A percentile compares a stretch with the other conserved stretches of the same genome.
Conservation (phyloP, 2,113 vertebrate species). For the Herpetotheres cachinnans region DNA sequence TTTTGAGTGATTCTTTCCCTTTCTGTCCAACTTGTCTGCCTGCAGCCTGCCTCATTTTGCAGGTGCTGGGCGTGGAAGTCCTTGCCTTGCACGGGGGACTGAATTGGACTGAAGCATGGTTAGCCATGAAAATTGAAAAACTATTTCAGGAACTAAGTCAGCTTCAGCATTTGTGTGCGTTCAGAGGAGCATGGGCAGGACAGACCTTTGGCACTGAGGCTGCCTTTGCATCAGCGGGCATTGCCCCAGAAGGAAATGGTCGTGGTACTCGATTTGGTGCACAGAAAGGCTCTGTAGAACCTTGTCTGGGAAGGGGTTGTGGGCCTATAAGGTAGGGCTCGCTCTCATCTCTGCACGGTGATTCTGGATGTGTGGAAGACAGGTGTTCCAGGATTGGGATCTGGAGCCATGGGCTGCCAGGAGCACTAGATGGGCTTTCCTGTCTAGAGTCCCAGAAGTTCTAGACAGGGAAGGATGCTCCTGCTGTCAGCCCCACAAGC, state of each 20-base stretch:
- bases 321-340: not conserved
- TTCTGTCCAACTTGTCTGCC: not conserved
- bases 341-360: not conserved
- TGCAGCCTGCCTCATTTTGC: not conserved
- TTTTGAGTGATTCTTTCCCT: not conserved
- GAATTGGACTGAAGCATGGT: not conserved
- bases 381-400: not conserved
- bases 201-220: no score
- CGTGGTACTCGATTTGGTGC: no score
- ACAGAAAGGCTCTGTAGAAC: not conserved
- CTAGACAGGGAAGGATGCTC: not conserved
- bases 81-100: not conserved
- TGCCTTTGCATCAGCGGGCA: no score
- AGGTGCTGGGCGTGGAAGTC: fast-evolving
- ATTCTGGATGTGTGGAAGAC: not conserved
- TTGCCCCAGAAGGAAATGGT: no score
- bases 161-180: no score
- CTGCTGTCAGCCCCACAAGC: not conserved
- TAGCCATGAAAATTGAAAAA: no score
- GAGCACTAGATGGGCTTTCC: not conserved
- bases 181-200: no score
- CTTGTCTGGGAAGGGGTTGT: not conserved
- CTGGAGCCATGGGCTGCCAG: not conserved
- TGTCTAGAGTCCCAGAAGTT: not conserved
- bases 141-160: no score